Conservation (phyloP, 2,797 vertebrate genomes). For the Pagetopsis macropterus region DNA sequence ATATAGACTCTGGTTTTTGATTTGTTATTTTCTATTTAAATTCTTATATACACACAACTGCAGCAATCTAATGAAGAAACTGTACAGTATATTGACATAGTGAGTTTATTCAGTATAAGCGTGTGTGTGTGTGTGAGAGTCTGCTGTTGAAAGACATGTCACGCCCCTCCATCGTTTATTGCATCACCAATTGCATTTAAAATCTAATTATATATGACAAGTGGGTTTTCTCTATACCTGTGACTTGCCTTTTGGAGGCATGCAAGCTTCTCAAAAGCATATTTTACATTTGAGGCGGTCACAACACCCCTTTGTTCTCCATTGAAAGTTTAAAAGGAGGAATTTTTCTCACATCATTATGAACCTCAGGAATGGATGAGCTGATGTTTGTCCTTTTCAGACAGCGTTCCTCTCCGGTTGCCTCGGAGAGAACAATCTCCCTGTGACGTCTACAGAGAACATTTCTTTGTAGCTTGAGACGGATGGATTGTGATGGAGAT, state of each 20-base stretch:
- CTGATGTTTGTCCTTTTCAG: slow-evolving; percentile 24
- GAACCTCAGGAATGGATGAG: background rate
- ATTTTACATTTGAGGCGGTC: background rate
- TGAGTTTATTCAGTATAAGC: background rate
- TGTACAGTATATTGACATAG: background rate
- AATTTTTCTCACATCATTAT: background rate
- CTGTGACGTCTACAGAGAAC: background rate
- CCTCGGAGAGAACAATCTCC: slow-evolving; percentile 8
- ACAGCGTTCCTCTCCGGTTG: slow-evolving; percentile 24
- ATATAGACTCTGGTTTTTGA: no score
- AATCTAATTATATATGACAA: no score
- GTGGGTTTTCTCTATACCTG: background rate
- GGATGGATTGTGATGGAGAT: background rate
- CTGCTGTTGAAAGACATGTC: background rate
- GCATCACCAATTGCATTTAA: background rate
- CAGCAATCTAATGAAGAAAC: background rate
- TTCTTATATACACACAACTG: background rate
- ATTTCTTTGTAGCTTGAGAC: slow-evolving; percentile 7
- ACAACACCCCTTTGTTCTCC: background rate
- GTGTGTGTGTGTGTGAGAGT: background rate
- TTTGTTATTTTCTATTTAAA: no score
- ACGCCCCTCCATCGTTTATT: background rate
- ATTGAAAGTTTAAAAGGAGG: background rate
- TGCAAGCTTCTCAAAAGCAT: no score
- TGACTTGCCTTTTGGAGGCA: background rate